Conservation (phyloP, 1,140 invertebrate species). For the Lerema accius region DNA sequence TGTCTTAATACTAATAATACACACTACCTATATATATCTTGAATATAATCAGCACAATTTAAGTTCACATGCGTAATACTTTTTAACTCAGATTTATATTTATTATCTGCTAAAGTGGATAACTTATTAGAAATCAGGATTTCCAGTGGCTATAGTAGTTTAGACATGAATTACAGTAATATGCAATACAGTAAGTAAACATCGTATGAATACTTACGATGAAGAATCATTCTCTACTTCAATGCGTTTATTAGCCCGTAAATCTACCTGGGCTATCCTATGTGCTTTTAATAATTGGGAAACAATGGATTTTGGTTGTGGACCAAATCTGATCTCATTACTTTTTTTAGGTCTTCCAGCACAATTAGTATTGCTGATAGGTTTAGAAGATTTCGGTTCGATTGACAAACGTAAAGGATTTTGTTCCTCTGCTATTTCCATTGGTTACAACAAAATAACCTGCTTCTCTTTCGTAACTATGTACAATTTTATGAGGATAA, state of each 20-base stretch:
- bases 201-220: conserved; percentile 26
- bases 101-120: too few species aligned
- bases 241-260: conserved; percentile 6
- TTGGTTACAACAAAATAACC: neutral
- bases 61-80: too few species aligned
- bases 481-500: too few species aligned
- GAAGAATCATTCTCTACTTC: conserved; percentile 7
- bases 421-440: conserved; percentile 37
- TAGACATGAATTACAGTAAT: too few species aligned
- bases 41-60: too few species aligned
- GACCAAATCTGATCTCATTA: conserved; percentile 55
- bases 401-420: conserved; percentile 42
- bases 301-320: conserved; percentile 61
- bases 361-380: conserved; percentile 40
- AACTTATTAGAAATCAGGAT: too few species aligned
- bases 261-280: neutral
- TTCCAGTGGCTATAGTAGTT: too few species aligned
- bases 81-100: too few species aligned
- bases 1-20: too few species aligned
- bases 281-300: conserved; percentile 48
- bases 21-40: too few species aligned
- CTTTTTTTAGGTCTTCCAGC: conserved; percentile 55
- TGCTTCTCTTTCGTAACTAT: too few species aligned
- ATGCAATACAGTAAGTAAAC: too few species aligned
- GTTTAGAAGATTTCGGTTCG: neutral